A percentile compares a stretch with the other conserved stretches of the same genome.
phyloP scores from a whole-genome alignment of 2,113 vertebrate species.

The Dipodomys ordii region DNA sequence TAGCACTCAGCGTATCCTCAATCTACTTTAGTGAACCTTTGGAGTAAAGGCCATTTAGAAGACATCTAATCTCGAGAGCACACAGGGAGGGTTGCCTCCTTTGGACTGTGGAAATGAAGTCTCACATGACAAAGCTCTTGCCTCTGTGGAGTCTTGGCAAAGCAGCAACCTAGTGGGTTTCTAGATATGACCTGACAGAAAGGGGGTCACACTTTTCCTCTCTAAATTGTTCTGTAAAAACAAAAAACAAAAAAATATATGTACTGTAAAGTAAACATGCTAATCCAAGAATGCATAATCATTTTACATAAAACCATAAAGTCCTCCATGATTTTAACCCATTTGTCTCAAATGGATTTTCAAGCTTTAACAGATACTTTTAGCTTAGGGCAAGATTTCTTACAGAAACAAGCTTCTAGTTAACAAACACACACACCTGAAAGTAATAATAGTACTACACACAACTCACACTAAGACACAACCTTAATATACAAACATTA shows the following conservation, averaged over 20 bases:
- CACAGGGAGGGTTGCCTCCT: not conserved
- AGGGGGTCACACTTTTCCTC: not conserved
- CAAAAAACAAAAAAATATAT: not conserved
- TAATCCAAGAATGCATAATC: not conserved
- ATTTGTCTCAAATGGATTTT: constrained; percentile 51
- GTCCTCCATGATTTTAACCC: constrained; percentile 1
- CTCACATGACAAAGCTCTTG: not conserved
- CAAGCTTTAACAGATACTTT: constrained; percentile 27
- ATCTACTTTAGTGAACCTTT: not conserved
- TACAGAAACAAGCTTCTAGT: constrained; percentile 34
- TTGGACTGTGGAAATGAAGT: not conserved
- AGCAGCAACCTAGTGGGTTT: not conserved
- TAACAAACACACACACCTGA: not conserved
- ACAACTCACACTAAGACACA: not conserved
- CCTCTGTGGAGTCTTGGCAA: not conserved
- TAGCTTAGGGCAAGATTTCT: constrained; percentile 23
- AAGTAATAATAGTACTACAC: too few relatives aligned
- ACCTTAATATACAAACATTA: not conserved
- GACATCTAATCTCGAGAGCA: not conserved
- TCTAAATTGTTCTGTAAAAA: constrained; percentile 4
- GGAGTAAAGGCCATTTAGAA: not conserved
- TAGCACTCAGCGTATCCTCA: not conserved
- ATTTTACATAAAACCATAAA: constrained; percentile 27
- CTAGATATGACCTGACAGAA: not conserved
- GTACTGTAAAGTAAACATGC: constrained; percentile 1